Evolutionary conservation across 2,888 invertebrate species (phyloP).

Genomic region (Epinotia bilunana): DNA sequence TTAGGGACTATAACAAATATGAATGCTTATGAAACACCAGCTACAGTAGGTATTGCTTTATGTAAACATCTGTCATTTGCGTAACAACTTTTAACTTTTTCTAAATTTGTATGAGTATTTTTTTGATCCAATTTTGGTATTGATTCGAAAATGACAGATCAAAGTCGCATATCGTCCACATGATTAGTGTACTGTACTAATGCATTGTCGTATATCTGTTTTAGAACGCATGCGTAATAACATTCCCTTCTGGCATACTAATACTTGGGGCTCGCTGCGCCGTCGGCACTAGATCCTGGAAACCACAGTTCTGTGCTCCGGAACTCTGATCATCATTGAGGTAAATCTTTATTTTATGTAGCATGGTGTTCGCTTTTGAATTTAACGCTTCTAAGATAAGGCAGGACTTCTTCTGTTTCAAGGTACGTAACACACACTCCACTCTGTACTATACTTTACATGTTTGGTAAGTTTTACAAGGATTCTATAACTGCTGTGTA

Average conservation of each 20-base stretch:
- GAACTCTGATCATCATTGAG: slow-evolving; percentile 64
- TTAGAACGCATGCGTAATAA: slow-evolving; percentile 85
- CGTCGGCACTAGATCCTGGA: slow-evolving; percentile 66
- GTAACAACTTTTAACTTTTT: neutral
- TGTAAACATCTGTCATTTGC: slow-evolving; percentile 58
- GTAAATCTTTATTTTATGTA: slow-evolving; percentile 61
- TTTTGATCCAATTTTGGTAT: neutral
- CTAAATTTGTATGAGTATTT: neutral
- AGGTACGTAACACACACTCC: slow-evolving; percentile 36
- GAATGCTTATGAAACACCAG: slow-evolving; percentile 62
- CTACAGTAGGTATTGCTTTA: slow-evolving; percentile 44
- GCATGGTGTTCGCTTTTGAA: slow-evolving; percentile 50
- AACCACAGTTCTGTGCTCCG: slow-evolving; percentile 30
- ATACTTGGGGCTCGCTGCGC: slow-evolving; percentile 75
- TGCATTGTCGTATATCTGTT: slow-evolving; percentile 82
- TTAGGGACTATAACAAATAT: slow-evolving; percentile 62
- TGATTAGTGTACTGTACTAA: slow-evolving; percentile 66
- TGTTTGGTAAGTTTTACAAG: slow-evolving; percentile 41
- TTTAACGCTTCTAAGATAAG: slow-evolving; percentile 50
- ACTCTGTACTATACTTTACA: slow-evolving; percentile 36
- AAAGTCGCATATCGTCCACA: slow-evolving; percentile 46
- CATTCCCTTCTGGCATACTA: slow-evolving; percentile 85
- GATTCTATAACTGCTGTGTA: slow-evolving; percentile 74
- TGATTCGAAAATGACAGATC: slow-evolving; percentile 59
- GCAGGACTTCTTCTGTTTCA: slow-evolving; percentile 16